These are phyloP conservation scores for Oryctes rhinoceros DNA, from an alignment of 1,140 invertebrate genomes.

Conservation along the genomic window DNA sequence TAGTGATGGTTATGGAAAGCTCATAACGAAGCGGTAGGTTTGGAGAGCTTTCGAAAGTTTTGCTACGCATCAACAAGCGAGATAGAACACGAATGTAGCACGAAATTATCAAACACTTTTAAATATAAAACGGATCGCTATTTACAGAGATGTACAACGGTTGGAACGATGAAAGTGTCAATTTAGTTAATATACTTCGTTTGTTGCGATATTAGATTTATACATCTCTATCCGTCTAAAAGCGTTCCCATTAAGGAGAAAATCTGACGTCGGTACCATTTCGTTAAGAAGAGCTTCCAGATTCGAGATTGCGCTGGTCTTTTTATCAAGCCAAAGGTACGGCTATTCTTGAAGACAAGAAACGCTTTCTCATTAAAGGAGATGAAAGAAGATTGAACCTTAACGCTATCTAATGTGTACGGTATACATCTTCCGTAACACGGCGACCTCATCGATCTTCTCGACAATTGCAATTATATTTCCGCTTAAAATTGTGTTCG, in stretches of 20 bases:
- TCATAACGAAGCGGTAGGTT: too few relatives aligned
- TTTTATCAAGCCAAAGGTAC: neutral
- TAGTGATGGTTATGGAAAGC: too few relatives aligned
- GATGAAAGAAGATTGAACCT: constrained; percentile 17
- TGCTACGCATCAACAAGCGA: too few relatives aligned
- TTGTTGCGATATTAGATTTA: neutral
- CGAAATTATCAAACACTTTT: too few relatives aligned
- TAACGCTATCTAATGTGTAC: constrained; percentile 1
- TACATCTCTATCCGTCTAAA: neutral
- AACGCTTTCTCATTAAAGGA: constrained; percentile 6
- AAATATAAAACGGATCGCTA: too few relatives aligned
- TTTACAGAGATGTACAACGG: too few relatives aligned
- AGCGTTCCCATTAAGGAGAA: neutral
- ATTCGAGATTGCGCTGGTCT: neutral
- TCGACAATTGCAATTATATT: constrained; percentile 14
- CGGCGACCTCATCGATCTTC: neutral
- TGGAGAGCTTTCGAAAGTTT: too few relatives aligned
- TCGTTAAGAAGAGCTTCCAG: neutral
- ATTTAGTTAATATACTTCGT: neutral
- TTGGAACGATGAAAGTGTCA: too few relatives aligned
- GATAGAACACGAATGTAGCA: too few relatives aligned
- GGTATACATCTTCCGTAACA: neutral
- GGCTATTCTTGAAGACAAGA: neutral
- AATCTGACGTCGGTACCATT: neutral
- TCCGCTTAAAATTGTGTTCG: neutral